Evolutionary conservation across 2,113 vertebrate species (phyloP), one percentile per base, ranked within the genome.

Genomic region (Eira barbara): DNA sequence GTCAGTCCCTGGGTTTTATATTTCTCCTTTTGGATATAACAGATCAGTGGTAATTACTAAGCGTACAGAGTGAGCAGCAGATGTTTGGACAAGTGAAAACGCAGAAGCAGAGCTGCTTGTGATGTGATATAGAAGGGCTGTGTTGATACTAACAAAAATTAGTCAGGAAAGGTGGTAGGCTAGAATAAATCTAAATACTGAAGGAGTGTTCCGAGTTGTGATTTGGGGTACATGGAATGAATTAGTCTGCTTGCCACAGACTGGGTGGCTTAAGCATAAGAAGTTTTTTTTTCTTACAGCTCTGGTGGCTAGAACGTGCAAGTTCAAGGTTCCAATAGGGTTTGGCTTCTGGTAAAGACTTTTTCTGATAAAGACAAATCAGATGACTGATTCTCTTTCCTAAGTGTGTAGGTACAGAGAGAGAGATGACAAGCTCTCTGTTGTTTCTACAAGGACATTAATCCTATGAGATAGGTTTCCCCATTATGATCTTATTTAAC

Each of bases 171-270:
- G 1, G 18, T 3, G 76, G 7, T 4, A 83, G 20, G 7, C 9
- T 69, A 36, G 14, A 78, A n/a, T 8, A 55, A 80, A 39, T 34
- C 12, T 92, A 82, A 89, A 78, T 57, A 52, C 1, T 45, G 11
- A 36, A 29, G 2, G 15, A 52, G 10, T 1, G 45, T 93, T 17
- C 47, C 36, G 2, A n/a, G 6, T 45, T 18, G 27, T 25, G 1
- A 0, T 2, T 1, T 81, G 7, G 11, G 59, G 23, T 36, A 61
- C 6, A 0, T 25, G 4, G 13, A 82, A 3, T 31, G 0, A n/a
- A 27, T 55, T 61, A 2, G 1, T 65, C 18, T 36, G 3, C 14
- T 36, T 0, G 3, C 9, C 25, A 67, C 0, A 74, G 3, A 36
- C 0, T 17, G 13, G 2, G 7, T n/a, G 10, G 6, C 14, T 88